Percentiles rank a stretch among this genome's conserved stretches.
phyloP scores from a whole-genome alignment of 2,113 vertebrate species.

The Arothron firmamentum region DNA sequence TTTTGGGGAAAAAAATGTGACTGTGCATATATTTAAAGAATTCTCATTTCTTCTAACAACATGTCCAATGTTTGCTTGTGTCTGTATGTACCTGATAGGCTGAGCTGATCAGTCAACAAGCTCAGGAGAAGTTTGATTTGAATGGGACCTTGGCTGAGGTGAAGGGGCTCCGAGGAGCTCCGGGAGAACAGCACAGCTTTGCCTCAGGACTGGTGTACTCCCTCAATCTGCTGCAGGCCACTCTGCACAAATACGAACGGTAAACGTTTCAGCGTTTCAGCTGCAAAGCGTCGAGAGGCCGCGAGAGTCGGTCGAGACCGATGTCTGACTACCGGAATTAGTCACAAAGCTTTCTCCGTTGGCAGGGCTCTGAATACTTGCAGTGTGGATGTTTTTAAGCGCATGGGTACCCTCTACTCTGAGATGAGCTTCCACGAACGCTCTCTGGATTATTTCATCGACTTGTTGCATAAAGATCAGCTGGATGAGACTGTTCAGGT shows the following conservation, averaged over 20 bases:
- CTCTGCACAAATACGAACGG: conserved; percentile 91
- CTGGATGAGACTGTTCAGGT: conserved; percentile 95
- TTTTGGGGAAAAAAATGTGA: too few species aligned
- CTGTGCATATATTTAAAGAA: not conserved
- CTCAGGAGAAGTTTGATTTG: conserved; percentile 94
- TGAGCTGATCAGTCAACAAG: conserved; percentile 95
- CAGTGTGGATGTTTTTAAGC: conserved; percentile 90
- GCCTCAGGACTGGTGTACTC: conserved; percentile 93
- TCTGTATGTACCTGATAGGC: conserved; percentile 69
- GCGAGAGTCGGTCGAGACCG: too few species aligned
- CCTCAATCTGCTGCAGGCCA: conserved; percentile 88
- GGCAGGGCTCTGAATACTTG: conserved; percentile 85
- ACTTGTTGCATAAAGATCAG: conserved; percentile 94
- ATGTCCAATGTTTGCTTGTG: not conserved
- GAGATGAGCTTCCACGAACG: conserved; percentile 97
- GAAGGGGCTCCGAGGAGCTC: conserved; percentile 78
- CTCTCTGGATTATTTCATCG: conserved; percentile 91
- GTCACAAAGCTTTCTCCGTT: not conserved
- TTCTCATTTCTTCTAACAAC: too few species aligned
- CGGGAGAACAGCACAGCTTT: conserved; percentile 91
- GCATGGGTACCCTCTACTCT: conserved; percentile 88
- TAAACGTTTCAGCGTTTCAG: conserved; percentile 18
- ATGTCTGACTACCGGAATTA: not conserved
- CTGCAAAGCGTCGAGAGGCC: too few species aligned
- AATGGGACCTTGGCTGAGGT: conserved; percentile 77